Evolutionary conservation across 2,888 invertebrate species (phyloP), one percentile per base, ranked within the genome.

Genomic region (Aricia artaxerxes): DNA sequence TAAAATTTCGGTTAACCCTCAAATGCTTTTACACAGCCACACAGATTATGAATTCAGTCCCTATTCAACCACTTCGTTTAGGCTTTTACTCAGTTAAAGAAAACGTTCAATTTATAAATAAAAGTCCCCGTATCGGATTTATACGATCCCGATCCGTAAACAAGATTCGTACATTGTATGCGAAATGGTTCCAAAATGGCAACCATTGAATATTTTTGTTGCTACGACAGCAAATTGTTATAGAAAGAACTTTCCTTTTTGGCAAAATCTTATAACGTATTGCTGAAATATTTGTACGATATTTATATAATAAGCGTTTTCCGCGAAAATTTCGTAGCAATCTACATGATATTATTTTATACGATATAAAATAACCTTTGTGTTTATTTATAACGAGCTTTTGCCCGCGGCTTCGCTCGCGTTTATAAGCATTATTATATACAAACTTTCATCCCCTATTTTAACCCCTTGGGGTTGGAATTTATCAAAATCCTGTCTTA

Each of bases 121-220:
- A 79, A 72, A 76, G 77, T 79, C 31, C 40, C 31, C 9, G 73
- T 73, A 73, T 73, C 44, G 44, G 73, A 73, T 60, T 77, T 77
- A 79, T 79, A 69, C 78, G 75, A 80, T 80, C 78, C 75, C 78
- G 75, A 80, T 80, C 73, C 78, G 78, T 73, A 80, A 79, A 81
- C 80, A 78, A 61, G 53, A 64, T 76, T 73, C 78, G 69, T 57
- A 57, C 75, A 53, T 79, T 79, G 75, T 79, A 75, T 79, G 53
- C 78, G 73, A 80, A 80, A 81, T 76, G 80, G 73, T 78, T 78
- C 80, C 80, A 81, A 82, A 81, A 82, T 81, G 81, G 80, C 79
- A 82, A 76, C 79, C 78, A 78, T 79, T 80, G 80, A 80, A 80
- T 80, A 80, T 82, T 82, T 80, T 82, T 79, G 80, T 80, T 81